These are phyloP conservation scores for Cheilosia variabilis DNA, from an alignment of 2,888 invertebrate species.

Conservation along the genomic window DNA sequence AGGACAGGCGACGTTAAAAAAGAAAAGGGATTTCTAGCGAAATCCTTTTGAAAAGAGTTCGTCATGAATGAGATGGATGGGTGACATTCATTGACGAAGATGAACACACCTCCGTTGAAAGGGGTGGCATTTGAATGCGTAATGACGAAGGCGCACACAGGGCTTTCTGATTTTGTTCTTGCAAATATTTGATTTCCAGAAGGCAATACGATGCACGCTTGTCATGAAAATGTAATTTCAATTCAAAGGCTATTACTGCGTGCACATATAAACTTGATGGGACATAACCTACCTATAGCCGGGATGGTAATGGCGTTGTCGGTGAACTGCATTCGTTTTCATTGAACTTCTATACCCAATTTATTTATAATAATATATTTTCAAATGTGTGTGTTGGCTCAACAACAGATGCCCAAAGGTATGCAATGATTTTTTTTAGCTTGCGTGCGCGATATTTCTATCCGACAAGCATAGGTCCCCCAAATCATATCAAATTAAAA, in stretches of 20 bases:
- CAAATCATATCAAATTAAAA: no score
- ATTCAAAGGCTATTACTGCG: conserved; percentile 59
- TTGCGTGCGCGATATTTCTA: no score
- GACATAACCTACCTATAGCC: background rate
- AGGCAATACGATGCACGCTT: conserved; percentile 57
- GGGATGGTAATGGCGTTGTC: background rate
- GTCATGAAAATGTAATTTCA: conserved; percentile 71
- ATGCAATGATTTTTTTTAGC: no score
- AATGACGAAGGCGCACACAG: conserved; percentile 34
- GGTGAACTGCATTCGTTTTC: no score
- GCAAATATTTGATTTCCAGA: conserved; percentile 56
- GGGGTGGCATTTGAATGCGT: conserved; percentile 55
- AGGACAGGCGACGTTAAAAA: conserved; percentile 13
- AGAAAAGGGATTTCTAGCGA: conserved; percentile 25
- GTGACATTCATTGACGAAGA: conserved; percentile 50
- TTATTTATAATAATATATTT: no score
- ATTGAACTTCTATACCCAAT: no score
- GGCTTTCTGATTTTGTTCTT: conserved; percentile 6
- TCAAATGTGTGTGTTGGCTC: no score
- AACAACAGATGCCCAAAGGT: no score
- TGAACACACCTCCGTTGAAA: conserved; percentile 18
- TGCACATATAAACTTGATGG: conserved; percentile 38
- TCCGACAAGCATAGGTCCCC: no score
- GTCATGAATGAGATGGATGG: conserved; percentile 9
- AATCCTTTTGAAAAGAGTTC: conserved; percentile 43